phyloP scores from a whole-genome alignment of 2,888 invertebrate genomes.

The Synergus japonicus region DNA sequence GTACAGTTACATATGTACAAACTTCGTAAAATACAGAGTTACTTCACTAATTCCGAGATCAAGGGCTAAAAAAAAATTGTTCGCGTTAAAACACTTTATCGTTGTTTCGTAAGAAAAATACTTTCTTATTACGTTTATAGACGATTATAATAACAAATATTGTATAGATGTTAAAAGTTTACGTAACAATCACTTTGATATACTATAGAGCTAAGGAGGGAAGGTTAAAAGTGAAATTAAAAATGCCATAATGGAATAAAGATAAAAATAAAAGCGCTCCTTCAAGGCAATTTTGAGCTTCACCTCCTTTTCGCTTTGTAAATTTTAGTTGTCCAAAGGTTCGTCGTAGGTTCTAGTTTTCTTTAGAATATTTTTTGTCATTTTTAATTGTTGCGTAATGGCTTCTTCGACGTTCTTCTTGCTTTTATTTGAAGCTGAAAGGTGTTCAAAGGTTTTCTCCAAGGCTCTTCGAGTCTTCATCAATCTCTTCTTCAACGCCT shows the following conservation, averaged over 20 bases:
- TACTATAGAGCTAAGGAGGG: not conserved
- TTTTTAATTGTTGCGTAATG: constrained; percentile 78
- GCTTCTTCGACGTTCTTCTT: constrained; percentile 91
- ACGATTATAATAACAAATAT: constrained; percentile 32
- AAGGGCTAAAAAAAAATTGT: constrained; percentile 4
- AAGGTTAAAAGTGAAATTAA: not conserved
- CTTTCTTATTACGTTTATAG: constrained; percentile 28
- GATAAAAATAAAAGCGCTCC: constrained; percentile 3
- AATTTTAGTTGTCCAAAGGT: constrained; percentile 64
- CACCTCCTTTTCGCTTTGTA: not conserved
- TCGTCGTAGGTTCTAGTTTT: constrained; percentile 75
- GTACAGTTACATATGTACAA: constrained; percentile 46
- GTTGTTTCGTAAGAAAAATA: constrained; percentile 27
- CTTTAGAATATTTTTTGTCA: constrained; percentile 73
- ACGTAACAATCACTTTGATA: constrained; percentile 13
- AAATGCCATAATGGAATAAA: not conserved
- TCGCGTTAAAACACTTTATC: constrained; percentile 5
- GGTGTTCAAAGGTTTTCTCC: constrained; percentile 87
- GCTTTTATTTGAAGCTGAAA: constrained; percentile 87
- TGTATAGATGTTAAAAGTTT: not conserved
- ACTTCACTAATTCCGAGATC: constrained; percentile 23
- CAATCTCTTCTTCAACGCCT: constrained; percentile 84
- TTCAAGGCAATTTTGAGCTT: constrained; percentile 40
- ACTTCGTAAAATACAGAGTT: constrained; percentile 31
- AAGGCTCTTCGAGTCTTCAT: constrained; percentile 85